Percentiles rank a stretch among this genome's conserved stretches.
Evolutionary conservation across 2,888 invertebrate species (phyloP).

Genomic region (Polylopha cassiicola): DNA sequence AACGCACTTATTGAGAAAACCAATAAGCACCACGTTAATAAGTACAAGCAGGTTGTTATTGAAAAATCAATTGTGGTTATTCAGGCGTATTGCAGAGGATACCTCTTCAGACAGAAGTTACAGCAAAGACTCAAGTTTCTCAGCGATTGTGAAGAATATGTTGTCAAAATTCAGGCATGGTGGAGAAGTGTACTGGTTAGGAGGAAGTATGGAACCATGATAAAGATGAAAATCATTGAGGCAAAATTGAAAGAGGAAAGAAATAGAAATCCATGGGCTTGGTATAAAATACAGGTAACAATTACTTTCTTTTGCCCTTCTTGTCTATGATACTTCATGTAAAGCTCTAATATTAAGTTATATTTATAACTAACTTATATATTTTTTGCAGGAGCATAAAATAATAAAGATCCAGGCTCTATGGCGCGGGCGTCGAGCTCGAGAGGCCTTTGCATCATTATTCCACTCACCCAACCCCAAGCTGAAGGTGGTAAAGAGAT

Average conservation of each 20-base stretch:
- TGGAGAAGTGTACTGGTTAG: constrained; percentile 75
- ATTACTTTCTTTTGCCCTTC: not conserved
- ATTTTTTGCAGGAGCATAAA: constrained; percentile 64
- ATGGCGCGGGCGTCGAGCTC: constrained; percentile 80
- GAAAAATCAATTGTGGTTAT: constrained; percentile 70
- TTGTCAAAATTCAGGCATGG: constrained; percentile 79
- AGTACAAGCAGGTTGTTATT: constrained; percentile 55
- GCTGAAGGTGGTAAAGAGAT: constrained; percentile 78
- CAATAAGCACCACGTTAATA: constrained; percentile 61
- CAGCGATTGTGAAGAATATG: constrained; percentile 53
- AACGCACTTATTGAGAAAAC: constrained; percentile 58
- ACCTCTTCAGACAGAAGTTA: constrained; percentile 71
- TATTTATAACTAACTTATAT: constrained; percentile 7
- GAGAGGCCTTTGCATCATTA: constrained; percentile 79
- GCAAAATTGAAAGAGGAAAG: constrained; percentile 53
- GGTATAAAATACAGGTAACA: constrained; percentile 73
- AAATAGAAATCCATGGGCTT: constrained; percentile 62
- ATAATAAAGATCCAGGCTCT: constrained; percentile 82
- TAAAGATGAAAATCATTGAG: constrained; percentile 63
- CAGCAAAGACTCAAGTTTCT: constrained; percentile 57
- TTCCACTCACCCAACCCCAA: constrained; percentile 77
- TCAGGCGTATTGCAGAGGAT: constrained; percentile 80
- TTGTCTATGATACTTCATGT: not conserved
- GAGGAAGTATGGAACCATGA: constrained; percentile 58
- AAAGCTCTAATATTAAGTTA: not conserved